phyloP scores from a whole-genome alignment of 2,113 vertebrate species.

The Bubo blakistoni region DNA sequence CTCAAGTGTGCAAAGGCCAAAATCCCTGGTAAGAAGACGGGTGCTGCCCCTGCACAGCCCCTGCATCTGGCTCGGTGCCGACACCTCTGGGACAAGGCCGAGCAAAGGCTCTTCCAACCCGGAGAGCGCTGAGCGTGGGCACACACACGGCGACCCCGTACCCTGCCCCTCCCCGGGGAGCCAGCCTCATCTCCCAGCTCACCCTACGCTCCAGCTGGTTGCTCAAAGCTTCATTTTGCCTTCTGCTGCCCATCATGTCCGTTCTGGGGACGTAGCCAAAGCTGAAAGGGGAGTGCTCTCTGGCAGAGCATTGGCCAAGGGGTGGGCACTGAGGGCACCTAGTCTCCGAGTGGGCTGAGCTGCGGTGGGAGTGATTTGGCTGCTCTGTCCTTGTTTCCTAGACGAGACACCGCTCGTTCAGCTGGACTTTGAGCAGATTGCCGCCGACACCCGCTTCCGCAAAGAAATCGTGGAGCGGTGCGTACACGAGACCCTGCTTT shows the following conservation, averaged over 20 bases:
- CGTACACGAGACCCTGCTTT: too few relatives aligned
- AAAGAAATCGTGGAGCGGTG: too few relatives aligned
- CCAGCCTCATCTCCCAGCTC: background rate
- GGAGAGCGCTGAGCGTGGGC: background rate
- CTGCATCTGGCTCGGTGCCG: background rate
- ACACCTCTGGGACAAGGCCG: background rate
- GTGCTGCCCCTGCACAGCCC: background rate
- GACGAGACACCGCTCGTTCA: too few relatives aligned
- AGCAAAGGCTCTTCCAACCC: background rate
- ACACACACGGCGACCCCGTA: background rate
- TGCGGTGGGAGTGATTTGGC: too few relatives aligned
- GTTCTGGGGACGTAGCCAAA: accelerated
- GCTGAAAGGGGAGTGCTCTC: background rate
- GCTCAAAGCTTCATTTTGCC: background rate
- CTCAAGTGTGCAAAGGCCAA: background rate
- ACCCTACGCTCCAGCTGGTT: background rate
- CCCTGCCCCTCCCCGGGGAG: too few relatives aligned
- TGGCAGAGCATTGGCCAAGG: too few relatives aligned
- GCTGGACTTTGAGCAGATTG: too few relatives aligned
- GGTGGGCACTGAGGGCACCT: too few relatives aligned
- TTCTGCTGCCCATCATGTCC: background rate
- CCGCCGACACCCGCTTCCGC: too few relatives aligned
- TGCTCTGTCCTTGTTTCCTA: too few relatives aligned
- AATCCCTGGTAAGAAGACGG: background rate
- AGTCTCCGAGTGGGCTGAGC: too few relatives aligned